A percentile compares a stretch with the other conserved stretches of the same genome.
Evolutionary conservation across 2,113 vertebrate genomes (phyloP).

Genomic region (Anguilla japonica): DNA sequence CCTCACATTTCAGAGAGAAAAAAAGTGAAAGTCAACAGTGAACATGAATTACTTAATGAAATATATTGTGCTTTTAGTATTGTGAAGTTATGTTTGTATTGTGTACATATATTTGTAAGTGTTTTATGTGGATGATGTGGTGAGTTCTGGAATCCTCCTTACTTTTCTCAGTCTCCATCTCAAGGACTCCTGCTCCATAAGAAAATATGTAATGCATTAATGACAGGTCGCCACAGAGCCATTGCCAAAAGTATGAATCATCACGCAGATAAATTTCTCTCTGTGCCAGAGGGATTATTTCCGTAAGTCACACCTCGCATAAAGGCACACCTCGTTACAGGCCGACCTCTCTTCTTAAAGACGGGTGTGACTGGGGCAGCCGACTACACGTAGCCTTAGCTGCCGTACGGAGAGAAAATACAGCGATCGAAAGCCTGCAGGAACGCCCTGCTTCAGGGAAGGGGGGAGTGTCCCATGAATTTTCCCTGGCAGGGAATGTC

Average conservation of each 20-base stretch:
- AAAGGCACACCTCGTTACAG: neutral
- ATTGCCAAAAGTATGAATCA: too few relatives aligned
- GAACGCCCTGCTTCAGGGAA: too few relatives aligned
- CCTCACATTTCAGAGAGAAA: neutral
- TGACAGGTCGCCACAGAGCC: too few relatives aligned
- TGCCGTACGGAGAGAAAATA: neutral
- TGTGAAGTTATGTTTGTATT: constrained; percentile 52
- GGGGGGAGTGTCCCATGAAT: neutral
- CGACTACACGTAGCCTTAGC: neutral
- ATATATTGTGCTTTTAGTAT: constrained; percentile 48
- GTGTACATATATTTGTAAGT: constrained; percentile 45
- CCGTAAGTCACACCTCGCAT: neutral
- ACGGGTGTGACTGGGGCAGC: too few relatives aligned
- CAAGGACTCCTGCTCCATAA: neutral
- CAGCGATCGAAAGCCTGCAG: neutral
- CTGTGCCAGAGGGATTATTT: neutral
- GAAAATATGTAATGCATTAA: neutral
- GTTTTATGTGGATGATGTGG: neutral
- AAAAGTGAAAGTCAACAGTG: neutral
- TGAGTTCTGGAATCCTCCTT: neutral
- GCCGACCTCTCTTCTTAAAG: neutral
- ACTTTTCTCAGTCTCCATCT: neutral
- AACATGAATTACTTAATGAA: constrained; percentile 21
- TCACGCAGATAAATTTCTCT: too few relatives aligned
- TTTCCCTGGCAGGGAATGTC: neutral